Percentiles rank a stretch among this genome's conserved stretches.
phyloP scores from a whole-genome alignment of 2,797 vertebrate species.

The Thaleichthys pacificus region DNA sequence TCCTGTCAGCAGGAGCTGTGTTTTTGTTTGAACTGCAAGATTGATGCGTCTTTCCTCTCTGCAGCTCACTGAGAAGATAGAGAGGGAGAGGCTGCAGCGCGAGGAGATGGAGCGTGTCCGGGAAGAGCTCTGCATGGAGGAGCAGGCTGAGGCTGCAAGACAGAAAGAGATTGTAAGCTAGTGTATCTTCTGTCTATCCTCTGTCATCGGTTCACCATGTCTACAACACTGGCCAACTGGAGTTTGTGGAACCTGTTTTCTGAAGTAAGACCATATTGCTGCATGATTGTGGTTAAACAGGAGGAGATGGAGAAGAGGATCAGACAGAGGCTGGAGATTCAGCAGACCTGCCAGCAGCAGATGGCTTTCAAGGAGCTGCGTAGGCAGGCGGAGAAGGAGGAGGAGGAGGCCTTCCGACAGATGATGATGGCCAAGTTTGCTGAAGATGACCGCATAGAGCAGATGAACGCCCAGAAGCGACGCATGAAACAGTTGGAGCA shows the following conservation, averaged over 20 bases:
- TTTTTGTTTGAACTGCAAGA: too few species aligned
- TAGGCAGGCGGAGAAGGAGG: slow-evolving; percentile 75
- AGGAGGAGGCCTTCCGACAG: slow-evolving; percentile 82
- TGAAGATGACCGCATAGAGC: slow-evolving; percentile 87
- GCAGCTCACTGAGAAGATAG: slow-evolving; percentile 83
- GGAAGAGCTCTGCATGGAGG: slow-evolving; percentile 84
- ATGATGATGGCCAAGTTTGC: slow-evolving; percentile 85
- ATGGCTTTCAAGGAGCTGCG: slow-evolving; percentile 80
- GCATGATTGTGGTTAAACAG: slow-evolving; percentile 61
- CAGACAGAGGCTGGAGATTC: slow-evolving; percentile 79
- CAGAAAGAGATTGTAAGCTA: slow-evolving; percentile 80
- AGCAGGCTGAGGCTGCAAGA: slow-evolving; percentile 77
- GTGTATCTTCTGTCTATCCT: not conserved
- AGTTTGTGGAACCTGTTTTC: not conserved
- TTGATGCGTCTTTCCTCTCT: slow-evolving; percentile 13
- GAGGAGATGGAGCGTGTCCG: slow-evolving; percentile 84
- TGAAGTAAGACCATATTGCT: not conserved
- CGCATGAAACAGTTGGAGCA: slow-evolving; percentile 92
- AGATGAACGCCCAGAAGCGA: slow-evolving; percentile 87
- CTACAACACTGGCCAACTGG: not conserved
- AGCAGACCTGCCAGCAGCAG: slow-evolving; percentile 80
- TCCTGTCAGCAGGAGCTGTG: too few species aligned
- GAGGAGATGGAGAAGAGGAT: slow-evolving; percentile 86
- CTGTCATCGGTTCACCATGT: not conserved
- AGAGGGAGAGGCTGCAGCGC: slow-evolving; percentile 71